Conservation (phyloP, 2,797 vertebrate species). For the Typhlichthys eigenmanni region DNA sequence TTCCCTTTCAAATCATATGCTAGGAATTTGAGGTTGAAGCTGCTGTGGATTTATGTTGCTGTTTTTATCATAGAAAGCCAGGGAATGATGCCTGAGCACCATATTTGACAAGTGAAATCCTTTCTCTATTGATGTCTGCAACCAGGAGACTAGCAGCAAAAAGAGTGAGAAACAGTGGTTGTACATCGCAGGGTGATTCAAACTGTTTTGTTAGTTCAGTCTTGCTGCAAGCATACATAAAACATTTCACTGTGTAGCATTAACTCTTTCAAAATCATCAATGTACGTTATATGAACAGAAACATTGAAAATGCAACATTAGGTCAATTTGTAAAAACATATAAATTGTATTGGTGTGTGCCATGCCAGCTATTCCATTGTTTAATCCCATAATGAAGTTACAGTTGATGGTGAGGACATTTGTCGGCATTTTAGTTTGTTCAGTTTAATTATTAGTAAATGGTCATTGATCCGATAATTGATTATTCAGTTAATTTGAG, state of each 20-base stretch:
- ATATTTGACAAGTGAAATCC: constrained; percentile 45
- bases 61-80: constrained; percentile 25
- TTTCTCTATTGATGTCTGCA: constrained; percentile 32
- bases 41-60: constrained; percentile 21
- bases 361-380: too few species aligned
- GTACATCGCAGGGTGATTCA: constrained; percentile 16
- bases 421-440: too few species aligned
- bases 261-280: constrained; percentile 3
- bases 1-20: constrained; percentile 6
- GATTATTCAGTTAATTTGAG: too few species aligned
- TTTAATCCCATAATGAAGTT: too few species aligned
- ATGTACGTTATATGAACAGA: constrained; percentile 9
- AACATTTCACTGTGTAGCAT: constrained; percentile 8
- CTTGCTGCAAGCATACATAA: constrained; percentile 6
- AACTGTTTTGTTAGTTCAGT: constrained; percentile 24
- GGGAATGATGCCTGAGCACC: constrained; percentile 26
- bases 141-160: constrained; percentile 29
- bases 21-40: constrained; percentile 25
- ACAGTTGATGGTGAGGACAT: too few species aligned
- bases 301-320: background rate
- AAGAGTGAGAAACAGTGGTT: constrained; percentile 18
- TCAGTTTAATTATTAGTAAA: too few species aligned
- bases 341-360: too few species aligned
- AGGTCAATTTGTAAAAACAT: background rate
- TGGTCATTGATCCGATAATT: too few species aligned